Evolutionary conservation across 2,888 invertebrate species (phyloP).

Genomic region (Drosophila colorata): DNA sequence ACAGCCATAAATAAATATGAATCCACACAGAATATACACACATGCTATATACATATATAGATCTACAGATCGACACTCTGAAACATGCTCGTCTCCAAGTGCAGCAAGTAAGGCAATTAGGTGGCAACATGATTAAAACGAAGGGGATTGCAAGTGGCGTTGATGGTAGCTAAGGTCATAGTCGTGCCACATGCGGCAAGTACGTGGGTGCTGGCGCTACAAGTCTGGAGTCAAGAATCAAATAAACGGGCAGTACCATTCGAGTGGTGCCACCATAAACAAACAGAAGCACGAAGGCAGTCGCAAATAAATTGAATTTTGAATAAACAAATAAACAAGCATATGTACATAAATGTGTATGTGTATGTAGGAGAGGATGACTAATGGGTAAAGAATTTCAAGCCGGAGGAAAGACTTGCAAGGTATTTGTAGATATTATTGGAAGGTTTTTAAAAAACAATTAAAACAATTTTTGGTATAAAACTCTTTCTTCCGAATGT

Average conservation of each 20-base stretch:
- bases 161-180: constrained; percentile 43
- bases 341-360: constrained; percentile 1
- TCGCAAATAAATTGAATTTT: constrained; percentile 28
- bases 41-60: background rate
- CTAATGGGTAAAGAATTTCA: constrained; percentile 27
- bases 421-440: background rate
- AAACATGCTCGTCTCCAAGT: background rate
- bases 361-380: constrained; percentile 10
- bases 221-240: background rate
- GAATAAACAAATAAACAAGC: constrained; percentile 35
- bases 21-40: background rate
- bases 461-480: too few species aligned
- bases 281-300: constrained; percentile 42
- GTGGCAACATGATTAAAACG: constrained; percentile 34
- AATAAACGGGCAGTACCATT: constrained; percentile 13
- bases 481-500: too few species aligned
- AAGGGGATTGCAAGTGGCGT: constrained; percentile 31
- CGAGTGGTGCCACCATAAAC: constrained; percentile 43
- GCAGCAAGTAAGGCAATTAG: constrained; percentile 21
- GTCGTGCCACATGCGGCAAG: constrained; percentile 26
- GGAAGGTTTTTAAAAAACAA: too few species aligned
- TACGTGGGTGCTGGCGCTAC: constrained; percentile 7
- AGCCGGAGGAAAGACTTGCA: background rate
- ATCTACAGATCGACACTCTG: too few species aligned
- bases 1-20: constrained; percentile 13